Evolutionary conservation across 2,113 vertebrate species (phyloP), one percentile per base, ranked within the genome.

Genomic region (Crocuta crocuta): DNA sequence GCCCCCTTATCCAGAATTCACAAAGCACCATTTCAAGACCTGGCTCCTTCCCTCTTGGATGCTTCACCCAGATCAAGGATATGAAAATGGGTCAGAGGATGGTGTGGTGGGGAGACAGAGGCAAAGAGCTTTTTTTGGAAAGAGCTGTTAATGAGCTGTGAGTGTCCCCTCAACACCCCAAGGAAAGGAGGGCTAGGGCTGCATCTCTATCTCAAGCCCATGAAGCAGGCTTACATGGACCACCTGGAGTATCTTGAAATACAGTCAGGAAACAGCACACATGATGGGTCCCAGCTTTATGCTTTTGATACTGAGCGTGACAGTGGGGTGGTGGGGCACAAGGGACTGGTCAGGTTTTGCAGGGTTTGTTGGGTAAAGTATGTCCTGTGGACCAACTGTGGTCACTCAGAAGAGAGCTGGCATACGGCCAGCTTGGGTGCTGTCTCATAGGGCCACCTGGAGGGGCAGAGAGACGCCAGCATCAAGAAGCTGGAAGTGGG

Each of bases 311-410:
- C 24, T 4, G 7, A 39, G 7, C 53, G 63, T 74, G 68, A 19
- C 3, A 15, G 35, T 19, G 39, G 33, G 19, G 2, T 0, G 10
- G 11, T 73, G 24, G 11, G 10, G 43, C n/a, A 28, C 4, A 0
- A 1, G 23, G 2, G 9, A 10, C 45, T 1, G 2, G 39, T n/a
- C n/a, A 76, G 83, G 17, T 78, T 23, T 31, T 89, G 35, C 15
- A 19, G 35, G 50, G 19, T 28, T 83, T 90, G 73, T 17, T 65
- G 28, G 70, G 24, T 31, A 85, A 84, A 48, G 10, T 45, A 3
- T 48, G n/a, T 53, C 31, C 35, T 76, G 17, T 80, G 45, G 2
- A 21, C 35, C 7, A 39, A 66, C 39, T 13, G 4, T 68, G 48
- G 43, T 78, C 58, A 43, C 76, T 50, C 74, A 35, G 55, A 35